These are phyloP conservation scores for Spodoptera littoralis DNA, from an alignment of 2,888 invertebrate genomes.

Conservation along the genomic window DNA sequence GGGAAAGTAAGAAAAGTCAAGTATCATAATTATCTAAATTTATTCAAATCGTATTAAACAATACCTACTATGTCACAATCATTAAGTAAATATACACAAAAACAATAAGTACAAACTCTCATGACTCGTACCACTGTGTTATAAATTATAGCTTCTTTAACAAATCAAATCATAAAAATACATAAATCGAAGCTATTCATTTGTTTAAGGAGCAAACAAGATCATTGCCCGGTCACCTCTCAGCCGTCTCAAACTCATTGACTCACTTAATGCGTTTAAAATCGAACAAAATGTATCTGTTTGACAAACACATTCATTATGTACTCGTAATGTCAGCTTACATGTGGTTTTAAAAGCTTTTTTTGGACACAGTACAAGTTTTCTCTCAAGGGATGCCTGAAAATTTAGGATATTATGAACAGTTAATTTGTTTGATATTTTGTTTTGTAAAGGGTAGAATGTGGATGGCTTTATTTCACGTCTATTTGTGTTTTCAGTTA, in stretches of 20 bases:
- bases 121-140: too few species aligned
- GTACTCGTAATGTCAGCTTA: conserved; percentile 41
- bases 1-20: too few species aligned
- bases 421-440: conserved; percentile 13
- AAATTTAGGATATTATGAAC: conserved; percentile 16
- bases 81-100: too few species aligned
- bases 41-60: too few species aligned
- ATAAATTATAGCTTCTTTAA: too few species aligned
- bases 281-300: conserved; percentile 40
- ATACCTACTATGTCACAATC: too few species aligned
- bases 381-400: conserved; percentile 32
- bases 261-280: conserved; percentile 52
- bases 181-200: conserved; percentile 16
- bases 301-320: conserved; percentile 40
- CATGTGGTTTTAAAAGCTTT: conserved; percentile 48
- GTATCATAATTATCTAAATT: too few species aligned
- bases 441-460: not conserved
- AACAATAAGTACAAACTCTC: too few species aligned
- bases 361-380: conserved; percentile 36
- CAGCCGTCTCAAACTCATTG: conserved; percentile 39
- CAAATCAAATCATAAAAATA: not conserved
- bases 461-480: too few species aligned
- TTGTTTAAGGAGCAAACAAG: conserved; percentile 17
- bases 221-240: conserved; percentile 49
- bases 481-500: too few species aligned